Evolutionary conservation across 2,888 invertebrate genomes (phyloP).

Genomic region (Labia minor): DNA sequence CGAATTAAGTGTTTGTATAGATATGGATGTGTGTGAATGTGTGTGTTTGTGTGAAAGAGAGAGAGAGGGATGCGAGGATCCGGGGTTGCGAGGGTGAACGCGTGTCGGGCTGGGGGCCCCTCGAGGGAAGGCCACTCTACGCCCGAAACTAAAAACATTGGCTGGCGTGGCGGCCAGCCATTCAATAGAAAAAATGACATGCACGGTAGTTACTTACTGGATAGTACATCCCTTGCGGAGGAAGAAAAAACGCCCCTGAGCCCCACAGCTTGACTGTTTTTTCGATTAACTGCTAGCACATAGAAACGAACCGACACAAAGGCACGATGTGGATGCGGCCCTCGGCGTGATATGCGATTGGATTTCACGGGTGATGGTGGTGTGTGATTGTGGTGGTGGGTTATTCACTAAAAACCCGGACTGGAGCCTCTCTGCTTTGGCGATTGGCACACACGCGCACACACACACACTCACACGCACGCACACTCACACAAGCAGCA

Average conservation of each 20-base stretch:
- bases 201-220: slow-evolving; percentile 60
- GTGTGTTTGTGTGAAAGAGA: background rate
- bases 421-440: background rate
- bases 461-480: background rate
- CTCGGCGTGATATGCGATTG: background rate
- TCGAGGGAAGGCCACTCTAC: slow-evolving; percentile 13
- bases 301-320: slow-evolving; percentile 20
- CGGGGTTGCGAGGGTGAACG: slow-evolving; percentile 29
- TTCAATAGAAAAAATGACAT: slow-evolving; percentile 16
- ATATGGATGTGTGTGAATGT: background rate
- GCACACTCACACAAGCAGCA: background rate
- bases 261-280: slow-evolving; percentile 93
- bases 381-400: background rate
- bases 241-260: slow-evolving; percentile 90
- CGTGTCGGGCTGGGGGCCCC: background rate
- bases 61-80: slow-evolving; percentile 25
- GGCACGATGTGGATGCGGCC: background rate
- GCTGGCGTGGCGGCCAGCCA: slow-evolving; percentile 19
- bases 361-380: background rate
- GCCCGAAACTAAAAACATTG: slow-evolving; percentile 22
- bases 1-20: background rate
- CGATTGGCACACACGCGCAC: background rate
- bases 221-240: slow-evolving; percentile 94
- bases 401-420: background rate
- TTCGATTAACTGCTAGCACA: slow-evolving; percentile 26